These are phyloP conservation scores for Holacanthella duospinosa DNA, from an alignment of 2,888 invertebrate genomes.

Conservation along the genomic window DNA sequence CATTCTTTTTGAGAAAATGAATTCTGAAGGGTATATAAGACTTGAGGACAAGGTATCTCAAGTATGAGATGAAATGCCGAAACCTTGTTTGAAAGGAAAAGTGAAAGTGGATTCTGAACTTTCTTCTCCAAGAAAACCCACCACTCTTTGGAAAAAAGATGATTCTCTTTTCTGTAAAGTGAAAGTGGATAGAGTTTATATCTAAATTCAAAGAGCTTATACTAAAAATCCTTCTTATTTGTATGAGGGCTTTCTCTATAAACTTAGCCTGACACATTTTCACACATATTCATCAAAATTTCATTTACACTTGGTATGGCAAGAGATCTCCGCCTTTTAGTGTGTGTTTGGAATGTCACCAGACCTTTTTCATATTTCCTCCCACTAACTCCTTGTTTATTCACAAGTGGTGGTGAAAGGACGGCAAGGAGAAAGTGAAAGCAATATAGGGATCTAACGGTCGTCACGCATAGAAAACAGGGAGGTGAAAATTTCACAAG, in stretches of 20 bases:
- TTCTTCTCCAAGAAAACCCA: neutral
- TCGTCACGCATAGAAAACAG: neutral
- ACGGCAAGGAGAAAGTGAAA: neutral
- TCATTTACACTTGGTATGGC: constrained; percentile 1
- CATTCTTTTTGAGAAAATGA: neutral
- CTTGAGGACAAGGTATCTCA: neutral
- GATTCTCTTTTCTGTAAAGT: too few species aligned
- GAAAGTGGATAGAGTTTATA: neutral
- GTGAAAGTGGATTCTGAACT: neutral
- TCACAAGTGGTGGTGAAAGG: constrained; percentile 1
- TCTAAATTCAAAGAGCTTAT: neutral
- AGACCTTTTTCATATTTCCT: neutral
- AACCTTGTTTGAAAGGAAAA: neutral
- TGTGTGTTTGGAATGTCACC: neutral
- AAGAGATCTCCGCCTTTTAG: neutral
- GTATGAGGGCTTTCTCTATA: neutral
- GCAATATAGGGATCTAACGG: neutral
- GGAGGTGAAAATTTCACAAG: neutral
- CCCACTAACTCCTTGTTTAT: neutral
- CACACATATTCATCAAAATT: constrained; percentile 5
- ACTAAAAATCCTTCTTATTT: neutral
- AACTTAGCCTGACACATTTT: neutral
- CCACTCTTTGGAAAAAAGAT: neutral
- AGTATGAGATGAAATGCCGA: neutral
- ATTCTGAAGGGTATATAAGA: too few species aligned